Evolutionary conservation across 2,113 vertebrate species (phyloP).

Genomic region (Eptesicus fuscus): DNA sequence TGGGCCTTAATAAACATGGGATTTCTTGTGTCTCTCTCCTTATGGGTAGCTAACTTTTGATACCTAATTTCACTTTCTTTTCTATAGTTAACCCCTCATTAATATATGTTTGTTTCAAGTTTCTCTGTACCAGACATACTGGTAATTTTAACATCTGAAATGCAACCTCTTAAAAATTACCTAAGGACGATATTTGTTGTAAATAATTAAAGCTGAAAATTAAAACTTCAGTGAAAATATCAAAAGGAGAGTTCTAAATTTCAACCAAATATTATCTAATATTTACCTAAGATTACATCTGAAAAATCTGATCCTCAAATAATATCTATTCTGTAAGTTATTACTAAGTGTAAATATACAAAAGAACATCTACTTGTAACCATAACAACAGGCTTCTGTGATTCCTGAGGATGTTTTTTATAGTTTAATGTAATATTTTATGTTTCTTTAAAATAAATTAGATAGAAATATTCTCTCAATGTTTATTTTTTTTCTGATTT

Average conservation of each 20-base stretch:
- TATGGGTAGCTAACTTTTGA: background rate
- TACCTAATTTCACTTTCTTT: background rate
- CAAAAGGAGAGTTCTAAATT: background rate
- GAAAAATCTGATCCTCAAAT: background rate
- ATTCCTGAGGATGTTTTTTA: background rate
- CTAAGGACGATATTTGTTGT: background rate
- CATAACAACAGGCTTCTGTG: background rate
- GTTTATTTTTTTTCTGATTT: background rate
- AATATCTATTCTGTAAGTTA: background rate
- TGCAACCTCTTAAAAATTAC: background rate
- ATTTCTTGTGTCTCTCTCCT: background rate
- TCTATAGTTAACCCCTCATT: background rate
- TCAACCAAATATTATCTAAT: background rate
- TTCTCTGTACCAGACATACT: background rate
- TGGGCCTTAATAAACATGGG: background rate
- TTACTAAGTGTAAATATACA: background rate
- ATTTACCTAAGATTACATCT: background rate
- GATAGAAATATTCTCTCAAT: background rate
- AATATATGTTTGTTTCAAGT: background rate
- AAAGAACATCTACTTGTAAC: conserved; percentile 6
- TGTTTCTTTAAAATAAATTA: conserved; percentile 14
- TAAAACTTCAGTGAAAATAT: background rate
- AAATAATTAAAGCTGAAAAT: background rate
- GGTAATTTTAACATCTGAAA: background rate
- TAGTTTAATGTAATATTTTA: background rate